A percentile compares a stretch with the other conserved stretches of the same genome.
Evolutionary conservation across 2,888 invertebrate species (phyloP).

Genomic region (Platynereis dumerilii): DNA sequence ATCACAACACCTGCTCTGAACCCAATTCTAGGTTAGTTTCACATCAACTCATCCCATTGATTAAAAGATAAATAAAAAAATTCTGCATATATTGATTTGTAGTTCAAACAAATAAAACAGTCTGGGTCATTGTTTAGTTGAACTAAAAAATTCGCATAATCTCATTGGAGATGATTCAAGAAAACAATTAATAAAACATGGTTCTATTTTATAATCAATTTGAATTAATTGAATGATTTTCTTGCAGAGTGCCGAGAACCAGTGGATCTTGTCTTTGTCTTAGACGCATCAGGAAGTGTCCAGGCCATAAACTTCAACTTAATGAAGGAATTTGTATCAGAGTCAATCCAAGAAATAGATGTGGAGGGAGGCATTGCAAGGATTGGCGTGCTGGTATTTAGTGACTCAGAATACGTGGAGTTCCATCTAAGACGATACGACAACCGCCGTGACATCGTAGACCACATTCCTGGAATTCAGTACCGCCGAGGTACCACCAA

Average conservation of each 20-base stretch:
- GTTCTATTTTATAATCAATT: neutral
- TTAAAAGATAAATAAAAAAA: too few relatives aligned
- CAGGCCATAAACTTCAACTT: constrained; percentile 16
- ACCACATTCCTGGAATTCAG: neutral
- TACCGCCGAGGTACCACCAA: constrained; percentile 20
- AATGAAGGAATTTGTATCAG: constrained; percentile 16
- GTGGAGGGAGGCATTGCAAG: constrained; percentile 11
- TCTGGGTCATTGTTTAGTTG: too few relatives aligned
- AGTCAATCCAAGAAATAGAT: neutral
- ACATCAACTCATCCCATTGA: too few relatives aligned
- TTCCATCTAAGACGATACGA: constrained; percentile 11
- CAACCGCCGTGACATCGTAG: constrained; percentile 15
- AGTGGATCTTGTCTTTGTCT: constrained; percentile 21
- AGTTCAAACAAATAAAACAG: too few relatives aligned
- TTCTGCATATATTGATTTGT: too few relatives aligned
- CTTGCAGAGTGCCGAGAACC: constrained; percentile 16
- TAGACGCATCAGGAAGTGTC: constrained; percentile 22
- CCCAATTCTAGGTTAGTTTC: constrained; percentile 11
- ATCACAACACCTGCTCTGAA: constrained; percentile 19
- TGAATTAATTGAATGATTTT: neutral
- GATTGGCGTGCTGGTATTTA: constrained; percentile 10
- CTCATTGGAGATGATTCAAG: neutral
- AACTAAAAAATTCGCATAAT: neutral
- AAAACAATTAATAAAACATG: neutral
- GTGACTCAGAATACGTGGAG: constrained; percentile 1